Base-by-base conservation (phyloP, 2,888 invertebrate genomes). In the Iphiclides podalirius region DNA sequence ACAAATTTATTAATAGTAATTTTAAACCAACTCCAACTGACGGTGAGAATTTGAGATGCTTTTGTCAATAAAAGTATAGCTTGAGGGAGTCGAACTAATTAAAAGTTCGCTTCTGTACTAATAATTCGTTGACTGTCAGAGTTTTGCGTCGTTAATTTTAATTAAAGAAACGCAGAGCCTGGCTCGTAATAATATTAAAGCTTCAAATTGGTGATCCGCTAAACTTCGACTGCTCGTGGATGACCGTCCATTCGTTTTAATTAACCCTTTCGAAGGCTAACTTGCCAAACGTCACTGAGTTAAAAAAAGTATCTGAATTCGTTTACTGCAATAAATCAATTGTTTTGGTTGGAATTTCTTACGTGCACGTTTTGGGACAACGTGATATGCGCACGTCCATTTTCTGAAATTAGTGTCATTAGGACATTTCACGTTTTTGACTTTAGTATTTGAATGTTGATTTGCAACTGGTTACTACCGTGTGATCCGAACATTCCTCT, bases 111-210 rank as follows among this genome's bases (percentile, higher is more conserved):
- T 80, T 79, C 85, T 80, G 80, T 87, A 84, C 83, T 83, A 87
- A 88, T 87, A 88, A 88, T 88, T 87, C 86, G 87, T 86, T 85
- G 83, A 86, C 81, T 87, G 86, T 86, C 84, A 83, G 84, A 88
- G 80, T 88, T 88, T 87, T 75, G 75, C 83, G 82, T 86, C 87
- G 86, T 88, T 88, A 87, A 88, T 88, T 88, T 88, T 87, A 87
- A 88, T 88, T 88, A 87, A 88, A 88, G 88, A 85, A 88, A 85
- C 79, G 83, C 77, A 74, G 76, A 72, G 75, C 73, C 59, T 72
- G 82, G 81, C 85, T 85, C 79, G 85, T 85, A 81, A 87, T 84
- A 82, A 84, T 87, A 87, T 87, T 88, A 86, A 84, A 85, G 79
- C 83, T 87, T 85, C 79, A 80, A 84, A 84, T 82, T 80, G 84